Conservation (phyloP, 2,888 invertebrate genomes). For the Machimus rusticus region DNA sequence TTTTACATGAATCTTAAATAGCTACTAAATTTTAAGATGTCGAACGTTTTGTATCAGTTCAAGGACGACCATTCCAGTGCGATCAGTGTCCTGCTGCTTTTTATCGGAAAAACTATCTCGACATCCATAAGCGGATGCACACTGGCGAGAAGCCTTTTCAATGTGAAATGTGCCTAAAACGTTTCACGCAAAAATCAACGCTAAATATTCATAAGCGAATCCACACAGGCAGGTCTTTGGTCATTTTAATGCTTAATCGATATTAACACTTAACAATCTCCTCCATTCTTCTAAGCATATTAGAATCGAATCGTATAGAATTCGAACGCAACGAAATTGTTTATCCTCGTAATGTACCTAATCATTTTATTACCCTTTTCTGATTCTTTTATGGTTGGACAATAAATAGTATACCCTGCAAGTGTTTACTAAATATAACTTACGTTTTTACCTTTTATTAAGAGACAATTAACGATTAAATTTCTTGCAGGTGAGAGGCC, state of each 20-base stretch:
- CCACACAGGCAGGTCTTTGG: conserved; percentile 68
- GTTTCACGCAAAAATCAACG: conserved; percentile 83
- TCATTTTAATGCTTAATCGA: conserved; percentile 16
- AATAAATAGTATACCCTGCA: not conserved
- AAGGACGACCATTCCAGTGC: conserved; percentile 60
- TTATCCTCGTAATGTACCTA: not conserved
- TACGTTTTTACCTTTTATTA: not conserved
- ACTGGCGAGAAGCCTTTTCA: conserved; percentile 54
- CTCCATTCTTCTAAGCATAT: conserved; percentile 47
- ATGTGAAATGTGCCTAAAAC: conserved; percentile 66
- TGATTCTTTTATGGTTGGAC: conserved; percentile 49
- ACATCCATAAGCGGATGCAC: conserved; percentile 65
- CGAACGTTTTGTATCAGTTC: conserved; percentile 45
- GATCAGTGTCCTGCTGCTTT: conserved; percentile 69
- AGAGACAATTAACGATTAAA: not conserved
- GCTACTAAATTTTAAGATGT: not conserved
- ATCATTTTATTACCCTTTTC: not conserved
- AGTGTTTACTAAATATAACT: not conserved
- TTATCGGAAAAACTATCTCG: conserved; percentile 66
- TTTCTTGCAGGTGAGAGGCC: conserved; percentile 73
- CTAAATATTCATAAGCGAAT: conserved; percentile 82
- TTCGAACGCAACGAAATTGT: not conserved
- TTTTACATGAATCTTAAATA: not conserved
- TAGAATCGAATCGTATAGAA: conserved; percentile 45
- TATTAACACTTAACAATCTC: not conserved